Base-by-base conservation (phyloP, 2,113 vertebrate genomes). In the Dicerorhinus sumatrensis region DNA sequence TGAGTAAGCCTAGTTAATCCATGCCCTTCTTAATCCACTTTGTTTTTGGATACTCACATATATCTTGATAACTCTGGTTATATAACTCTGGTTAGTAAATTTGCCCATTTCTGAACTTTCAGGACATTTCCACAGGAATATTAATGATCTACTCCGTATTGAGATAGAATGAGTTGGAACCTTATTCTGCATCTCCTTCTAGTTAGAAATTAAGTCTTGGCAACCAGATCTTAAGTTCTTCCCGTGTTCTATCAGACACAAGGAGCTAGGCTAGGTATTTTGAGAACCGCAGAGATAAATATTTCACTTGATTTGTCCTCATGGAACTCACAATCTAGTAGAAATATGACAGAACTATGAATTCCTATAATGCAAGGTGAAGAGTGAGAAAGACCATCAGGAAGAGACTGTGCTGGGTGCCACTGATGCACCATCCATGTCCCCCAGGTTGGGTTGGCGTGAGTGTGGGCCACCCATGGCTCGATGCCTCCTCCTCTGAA, bases 401-500 rank as follows among this genome's bases (percentile, higher is more conserved):
- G 60, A 58, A 29, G 5, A 56, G 46, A n/a, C 42, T 2, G 3
- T 3, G 8, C 6, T 8, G 14, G 33, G 21, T 20, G 3, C 10
- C 8, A 12, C 1, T 36, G 62, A 5, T 23, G 3, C 5, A 20
- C 11, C 11, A 6, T 27, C 14, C 9, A 1, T n/a, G n/a, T 27
- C 25, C 76, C 51, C 14, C 2, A 0, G 36, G 58, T 14, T 31
- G 39, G 8, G 12, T 4, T 42, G 62, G 6, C 23, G 23, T 17
- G n/a, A 58, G 25, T 42, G 12, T 42, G 18, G n/a, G 11, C 17
- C 27, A 14, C 33, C 54, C 18, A 5, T 9, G 54, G 12, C 36
- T 46, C 4, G 8, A 33, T 29, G 7, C 14, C 31, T 13, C 29
- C 7, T 70, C 76, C 42, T 29, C 3, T 16, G 13, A 0, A 25